Evolutionary conservation across 1,140 invertebrate species (phyloP), one percentile per base, ranked within the genome.

Genomic region (Penaeus indicus): DNA sequence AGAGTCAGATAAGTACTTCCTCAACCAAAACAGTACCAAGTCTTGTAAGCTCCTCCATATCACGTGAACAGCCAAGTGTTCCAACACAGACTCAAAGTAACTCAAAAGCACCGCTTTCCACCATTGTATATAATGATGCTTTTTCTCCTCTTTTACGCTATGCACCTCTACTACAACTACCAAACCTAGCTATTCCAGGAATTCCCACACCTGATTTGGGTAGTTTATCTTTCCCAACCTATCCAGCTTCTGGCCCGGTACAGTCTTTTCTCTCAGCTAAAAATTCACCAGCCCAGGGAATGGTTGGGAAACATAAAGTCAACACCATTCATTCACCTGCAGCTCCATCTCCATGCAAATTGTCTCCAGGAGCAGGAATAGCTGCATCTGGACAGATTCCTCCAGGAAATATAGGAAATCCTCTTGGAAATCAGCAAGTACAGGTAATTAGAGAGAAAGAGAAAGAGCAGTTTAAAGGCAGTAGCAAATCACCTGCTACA

Each of bases 151-250:
- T 85, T 94, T 94, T 82, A 94, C 94, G 79, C 93, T 94, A 86
- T 93, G 95, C 81, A 94, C 94, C 92, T 94, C 95, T 92, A 93
- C 94, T 91, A 94, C 94, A 86, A 93, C 94, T 25, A 94, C 94
- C 91, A 92, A 95, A 88, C 93, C 94, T 27, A 94, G 75, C 86
- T 32, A 90, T 94, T 62, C 92, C 91, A 18, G 91, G 91, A 18
- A 90, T 92, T 62, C 91, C 91, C 27, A 90, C 91, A 42, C 91
- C 91, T 25, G 91, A 90, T 69, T 77, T 91, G 25, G 77, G 72
- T n/a, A 86, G 86, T 47, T 47, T 91, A 22, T 84, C 90, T 54
- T 88, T 82, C 32, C 75, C 90, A 21, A 27, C 21, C 16, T 86
- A 86, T 47, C 60, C 72, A n/a, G 72, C 87, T 27, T 32, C 72